Evolutionary conservation across 2,888 invertebrate genomes (phyloP), one percentile per base, ranked within the genome.

Genomic region (Harpalus rufipes): DNA sequence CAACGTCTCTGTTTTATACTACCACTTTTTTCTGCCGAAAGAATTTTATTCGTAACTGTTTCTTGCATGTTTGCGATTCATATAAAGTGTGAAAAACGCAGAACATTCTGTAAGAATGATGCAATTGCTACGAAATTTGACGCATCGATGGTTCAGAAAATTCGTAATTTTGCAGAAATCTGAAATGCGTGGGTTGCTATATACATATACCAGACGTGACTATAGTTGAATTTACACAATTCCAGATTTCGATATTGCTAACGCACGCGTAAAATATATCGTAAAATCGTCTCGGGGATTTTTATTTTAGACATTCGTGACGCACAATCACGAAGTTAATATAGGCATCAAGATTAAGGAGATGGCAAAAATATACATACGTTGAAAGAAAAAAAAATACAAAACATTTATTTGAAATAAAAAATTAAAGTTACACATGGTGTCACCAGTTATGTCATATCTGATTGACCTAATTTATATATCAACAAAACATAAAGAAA

Each of bases 81-180:
- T 21, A 74, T 74, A 44, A 74, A 74, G 44, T 74, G 41, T 51
- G 44, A 74, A 74, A 74, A 74, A 74, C 8, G 72, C 41, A 44
- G 7, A 74, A 44, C 72, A 39, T 68, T 74, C 72, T 10, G 8
- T 41, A 74, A 74, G 41, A 78, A 79, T 79, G 79, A 79, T 79
- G 59, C 58, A 61, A 58, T 61, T 59, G 61, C 61, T 59, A 61
- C 59, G 58, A 79, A 79, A 61, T 79, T 79, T 79, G 79, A 79
- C 41, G 59, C 59, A 6, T 16, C 72, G 44, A 74, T 41, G 72
- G 44, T 44, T 74, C 44, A 74, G 44, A 74, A 74, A 74, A 74
- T 74, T 74, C 14, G 72, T 74, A 74, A 74, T 74, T 74, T 74
- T 16, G 14, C 72, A 74, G 44, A 74, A 74, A 74, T 44, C 44